phyloP scores from a whole-genome alignment of 1,140 invertebrate genomes.

The Mesaphorura yosii region DNA sequence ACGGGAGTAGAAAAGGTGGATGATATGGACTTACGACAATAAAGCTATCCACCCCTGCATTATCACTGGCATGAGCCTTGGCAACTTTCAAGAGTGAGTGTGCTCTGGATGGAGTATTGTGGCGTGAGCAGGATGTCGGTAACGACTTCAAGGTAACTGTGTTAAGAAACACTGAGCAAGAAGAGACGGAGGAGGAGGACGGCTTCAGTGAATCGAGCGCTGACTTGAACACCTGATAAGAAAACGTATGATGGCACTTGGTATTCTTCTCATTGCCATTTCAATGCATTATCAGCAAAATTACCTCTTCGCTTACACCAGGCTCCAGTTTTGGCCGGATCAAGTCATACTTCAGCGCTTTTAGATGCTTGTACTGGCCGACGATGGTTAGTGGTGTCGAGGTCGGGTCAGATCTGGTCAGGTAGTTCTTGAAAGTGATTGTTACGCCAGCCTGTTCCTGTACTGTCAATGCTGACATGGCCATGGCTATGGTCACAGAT shows the following conservation, averaged over 20 bases:
- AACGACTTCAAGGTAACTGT: conserved; percentile 58
- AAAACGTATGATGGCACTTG: conserved; percentile 45
- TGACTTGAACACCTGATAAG: conserved; percentile 37
- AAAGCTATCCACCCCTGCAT: conserved; percentile 55
- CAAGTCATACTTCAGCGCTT: conserved; percentile 49
- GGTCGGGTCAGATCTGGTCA: conserved; percentile 39
- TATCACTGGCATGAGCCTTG: conserved; percentile 46
- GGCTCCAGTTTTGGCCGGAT: conserved; percentile 55
- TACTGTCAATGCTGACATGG: too few relatives aligned
- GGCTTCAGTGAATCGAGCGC: conserved; percentile 49
- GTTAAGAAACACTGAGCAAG: conserved; percentile 62
- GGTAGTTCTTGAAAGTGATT: conserved; percentile 1
- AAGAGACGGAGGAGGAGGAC: conserved; percentile 57
- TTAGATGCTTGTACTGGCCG: conserved; percentile 59
- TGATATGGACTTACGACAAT: conserved; percentile 66
- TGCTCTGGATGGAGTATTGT: conserved; percentile 63
- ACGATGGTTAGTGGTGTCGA: conserved; percentile 57
- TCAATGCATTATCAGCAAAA: too few relatives aligned
- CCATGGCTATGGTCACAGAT: too few relatives aligned
- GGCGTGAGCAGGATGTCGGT: conserved; percentile 61
- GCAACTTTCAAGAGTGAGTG: conserved; percentile 65
- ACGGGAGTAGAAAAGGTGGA: not conserved
- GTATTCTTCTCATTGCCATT: too few relatives aligned
- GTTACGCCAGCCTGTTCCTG: too few relatives aligned
- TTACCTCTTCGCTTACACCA: conserved; percentile 55